Evolutionary conservation across 2,113 vertebrate genomes (phyloP).

Genomic region (Solea senegalensis): DNA sequence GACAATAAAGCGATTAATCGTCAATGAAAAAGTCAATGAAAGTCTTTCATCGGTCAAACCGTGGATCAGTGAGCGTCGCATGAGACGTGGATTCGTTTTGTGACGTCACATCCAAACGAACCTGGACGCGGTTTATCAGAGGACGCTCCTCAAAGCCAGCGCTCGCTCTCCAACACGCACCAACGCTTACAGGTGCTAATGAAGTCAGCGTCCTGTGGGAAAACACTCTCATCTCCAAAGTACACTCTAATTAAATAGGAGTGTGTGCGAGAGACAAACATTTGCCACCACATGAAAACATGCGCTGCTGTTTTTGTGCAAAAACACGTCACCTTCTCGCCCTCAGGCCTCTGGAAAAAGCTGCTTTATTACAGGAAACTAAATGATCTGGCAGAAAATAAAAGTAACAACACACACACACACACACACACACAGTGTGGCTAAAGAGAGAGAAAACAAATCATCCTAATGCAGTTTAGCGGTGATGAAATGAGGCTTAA

Average conservation of each 20-base stretch:
- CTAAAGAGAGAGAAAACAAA: background rate
- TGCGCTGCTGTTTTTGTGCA: conserved; percentile 12
- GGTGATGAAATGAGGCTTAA: background rate
- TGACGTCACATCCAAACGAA: no score
- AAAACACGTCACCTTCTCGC: background rate
- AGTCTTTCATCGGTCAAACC: no score
- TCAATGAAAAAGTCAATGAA: no score
- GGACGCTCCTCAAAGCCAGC: no score
- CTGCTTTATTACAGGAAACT: conserved; percentile 20
- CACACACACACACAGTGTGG: background rate
- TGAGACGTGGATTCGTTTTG: no score
- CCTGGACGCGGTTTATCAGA: no score
- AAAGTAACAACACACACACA: background rate
- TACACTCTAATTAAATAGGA: conserved; percentile 57
- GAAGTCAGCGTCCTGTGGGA: conserved; percentile 51
- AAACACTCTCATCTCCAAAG: conserved; percentile 50
- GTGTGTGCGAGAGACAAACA: conserved; percentile 10
- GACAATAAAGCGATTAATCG: no score
- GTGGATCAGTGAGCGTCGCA: no score
- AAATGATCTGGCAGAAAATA: background rate
- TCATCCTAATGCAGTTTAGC: background rate
- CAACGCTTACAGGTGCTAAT: conserved; percentile 65
- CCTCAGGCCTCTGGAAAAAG: background rate
- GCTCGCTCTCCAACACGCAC: background rate
- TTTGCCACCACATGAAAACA: conserved; percentile 30